Evolutionary conservation across 2,888 invertebrate species (phyloP), one percentile per base, ranked within the genome.

Genomic region (Gryllus longicercus): DNA sequence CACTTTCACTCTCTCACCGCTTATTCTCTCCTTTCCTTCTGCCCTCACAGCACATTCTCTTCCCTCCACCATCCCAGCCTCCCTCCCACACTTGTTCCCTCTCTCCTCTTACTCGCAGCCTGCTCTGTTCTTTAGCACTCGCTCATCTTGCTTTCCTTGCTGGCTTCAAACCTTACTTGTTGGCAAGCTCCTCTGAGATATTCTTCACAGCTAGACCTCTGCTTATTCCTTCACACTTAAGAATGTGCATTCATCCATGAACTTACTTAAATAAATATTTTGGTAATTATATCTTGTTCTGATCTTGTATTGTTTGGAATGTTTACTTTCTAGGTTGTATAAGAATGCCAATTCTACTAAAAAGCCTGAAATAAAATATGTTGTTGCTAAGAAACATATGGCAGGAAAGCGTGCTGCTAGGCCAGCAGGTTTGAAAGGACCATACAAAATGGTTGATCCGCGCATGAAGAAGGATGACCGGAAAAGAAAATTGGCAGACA

Each of bases 381-480:
- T 98, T 0, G 97, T 99, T 0, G 94, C 97, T 51, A 98, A 96
- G 87, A 99, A 96, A 87, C 92, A 93, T 84, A 91, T 90, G 83
- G 90, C 94, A 0, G 92, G 93, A 0, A 96, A 95, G 85, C 90
- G 93, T 79, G 92, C 93, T 81, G 89, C 91, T 79, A 90, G 97
- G 83, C 98, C 98, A 11, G 88, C 92, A 0, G 97, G 97, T 75
- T 93, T 97, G 38, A 96, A 96, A 87, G 98, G 98, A 79, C 93
- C 91, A 51, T 98, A 94, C 87, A 96, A 93, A 87, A 93, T 98
- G n/a, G 99, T 99, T 10, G 99, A 99, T 91, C 93, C 94, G 2
- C 90, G 99, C 83, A 94, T 98, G 94, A 99, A 98, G 88, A 98
- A 98, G 87, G 99, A 99, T 86, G 81, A 78, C 18, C 78, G 82